Percentiles rank a stretch among this genome's conserved stretches.
Evolutionary conservation across 2,797 vertebrate genomes (phyloP).

Genomic region (Alca torda): DNA sequence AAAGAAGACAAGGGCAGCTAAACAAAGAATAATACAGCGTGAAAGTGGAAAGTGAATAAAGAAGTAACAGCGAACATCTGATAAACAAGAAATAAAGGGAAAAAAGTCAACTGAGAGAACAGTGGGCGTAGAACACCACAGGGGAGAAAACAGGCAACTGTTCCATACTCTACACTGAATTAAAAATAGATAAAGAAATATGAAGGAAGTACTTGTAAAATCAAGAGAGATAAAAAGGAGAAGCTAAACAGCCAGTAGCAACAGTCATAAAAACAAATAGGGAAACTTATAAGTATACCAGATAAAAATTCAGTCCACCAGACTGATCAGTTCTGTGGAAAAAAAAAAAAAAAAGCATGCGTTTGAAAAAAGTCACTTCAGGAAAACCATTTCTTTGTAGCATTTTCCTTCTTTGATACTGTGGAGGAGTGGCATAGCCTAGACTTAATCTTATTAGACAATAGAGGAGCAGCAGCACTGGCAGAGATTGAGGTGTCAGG

Average conservation of each 20-base stretch:
- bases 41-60: neutral
- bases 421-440: neutral
- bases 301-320: neutral
- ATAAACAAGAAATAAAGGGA: neutral
- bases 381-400: neutral
- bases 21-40: neutral
- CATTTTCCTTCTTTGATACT: neutral
- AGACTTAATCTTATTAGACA: neutral
- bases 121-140: neutral
- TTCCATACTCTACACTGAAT: neutral
- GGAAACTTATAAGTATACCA: neutral
- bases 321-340: neutral
- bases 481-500: neutral
- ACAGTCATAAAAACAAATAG: neutral
- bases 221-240: neutral
- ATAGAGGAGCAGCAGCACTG: constrained; percentile 17
- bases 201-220: neutral
- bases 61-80: neutral
- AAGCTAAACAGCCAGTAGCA: neutral
- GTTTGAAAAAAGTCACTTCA: neutral
- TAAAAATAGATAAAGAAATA: neutral
- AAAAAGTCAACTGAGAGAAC: neutral
- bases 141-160: neutral
- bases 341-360: neutral
- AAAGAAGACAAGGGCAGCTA: neutral